Conservation (phyloP, 92 coral and sea anemone species). For the Paragorgia papillata region DNA sequence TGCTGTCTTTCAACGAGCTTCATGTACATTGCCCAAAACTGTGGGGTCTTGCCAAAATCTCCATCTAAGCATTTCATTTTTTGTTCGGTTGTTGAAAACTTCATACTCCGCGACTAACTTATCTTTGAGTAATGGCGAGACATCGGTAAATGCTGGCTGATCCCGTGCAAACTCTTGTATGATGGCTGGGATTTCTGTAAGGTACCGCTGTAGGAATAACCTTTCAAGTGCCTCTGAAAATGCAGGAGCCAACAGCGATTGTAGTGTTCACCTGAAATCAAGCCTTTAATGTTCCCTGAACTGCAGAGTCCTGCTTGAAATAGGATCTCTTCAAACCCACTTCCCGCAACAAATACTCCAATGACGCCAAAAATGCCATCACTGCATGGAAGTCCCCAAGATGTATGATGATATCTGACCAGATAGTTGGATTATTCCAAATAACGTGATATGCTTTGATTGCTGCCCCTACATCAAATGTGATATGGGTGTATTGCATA, state of each 20-base stretch:
- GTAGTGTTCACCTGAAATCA: constrained; percentile 12
- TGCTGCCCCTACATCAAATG: constrained; percentile 28
- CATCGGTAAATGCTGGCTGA: background rate
- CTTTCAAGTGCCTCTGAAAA: constrained; percentile 55
- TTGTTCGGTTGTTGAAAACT: background rate
- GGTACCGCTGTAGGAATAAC: constrained; percentile 9
- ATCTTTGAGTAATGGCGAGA: background rate
- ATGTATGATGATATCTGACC: too few relatives aligned
- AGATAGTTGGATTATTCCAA: constrained; percentile 18
- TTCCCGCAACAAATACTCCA: background rate
- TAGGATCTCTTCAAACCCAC: constrained; percentile 22
- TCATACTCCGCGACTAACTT: background rate
- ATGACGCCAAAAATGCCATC: constrained; percentile 23
- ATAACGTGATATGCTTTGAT: constrained; percentile 12
- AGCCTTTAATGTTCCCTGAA: constrained; percentile 34
- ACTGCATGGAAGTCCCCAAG: constrained; percentile 27
- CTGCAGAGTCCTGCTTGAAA: constrained; percentile 12
- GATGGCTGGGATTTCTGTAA: background rate
- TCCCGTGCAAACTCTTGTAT: background rate
- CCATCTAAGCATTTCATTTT: background rate
- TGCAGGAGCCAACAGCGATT: constrained; percentile 24
- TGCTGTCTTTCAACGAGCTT: background rate
- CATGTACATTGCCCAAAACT: constrained; percentile 6
- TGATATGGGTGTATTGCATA: background rate
- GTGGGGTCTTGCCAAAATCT: too few relatives aligned